Conservation (phyloP, 2,113 vertebrate species). For the Piaya cayana region DNA sequence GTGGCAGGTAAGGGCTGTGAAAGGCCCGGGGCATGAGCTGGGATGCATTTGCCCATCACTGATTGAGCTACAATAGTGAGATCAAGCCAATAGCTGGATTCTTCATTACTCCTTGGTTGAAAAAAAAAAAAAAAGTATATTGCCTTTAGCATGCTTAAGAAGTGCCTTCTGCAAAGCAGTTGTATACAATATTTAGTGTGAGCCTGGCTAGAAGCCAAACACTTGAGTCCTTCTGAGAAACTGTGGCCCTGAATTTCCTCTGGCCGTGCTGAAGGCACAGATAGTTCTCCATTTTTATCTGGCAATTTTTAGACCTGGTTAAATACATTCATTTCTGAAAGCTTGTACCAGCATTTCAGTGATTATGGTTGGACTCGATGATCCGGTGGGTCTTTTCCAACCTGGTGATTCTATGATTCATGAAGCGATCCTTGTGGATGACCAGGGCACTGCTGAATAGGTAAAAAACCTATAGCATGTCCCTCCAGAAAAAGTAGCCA, state of each 20-base stretch:
- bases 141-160: neutral
- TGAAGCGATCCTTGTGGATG: neutral
- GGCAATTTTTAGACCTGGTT: fast-evolving
- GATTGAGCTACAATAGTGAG: neutral
- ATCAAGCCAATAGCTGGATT: neutral
- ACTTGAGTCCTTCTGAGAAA: neutral
- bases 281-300: neutral
- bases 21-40: fast-evolving
- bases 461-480: too few relatives aligned
- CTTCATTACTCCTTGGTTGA: neutral
- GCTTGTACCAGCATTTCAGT: neutral
- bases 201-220: neutral
- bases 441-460: neutral
- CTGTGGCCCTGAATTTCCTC: neutral
- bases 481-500: neutral
- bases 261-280: neutral
- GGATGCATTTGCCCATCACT: neutral
- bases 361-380: too few relatives aligned
- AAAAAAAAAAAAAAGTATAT: fast-evolving
- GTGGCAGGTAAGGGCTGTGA: slow-evolving; percentile 87
- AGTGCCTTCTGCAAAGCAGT: neutral
- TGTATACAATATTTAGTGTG: neutral
- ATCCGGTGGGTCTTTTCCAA: too few relatives aligned
- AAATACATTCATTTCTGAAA: neutral
- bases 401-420: too few relatives aligned